Conservation (phyloP, 2,113 vertebrate genomes). For the Tetraodon nigroviridis region DNA sequence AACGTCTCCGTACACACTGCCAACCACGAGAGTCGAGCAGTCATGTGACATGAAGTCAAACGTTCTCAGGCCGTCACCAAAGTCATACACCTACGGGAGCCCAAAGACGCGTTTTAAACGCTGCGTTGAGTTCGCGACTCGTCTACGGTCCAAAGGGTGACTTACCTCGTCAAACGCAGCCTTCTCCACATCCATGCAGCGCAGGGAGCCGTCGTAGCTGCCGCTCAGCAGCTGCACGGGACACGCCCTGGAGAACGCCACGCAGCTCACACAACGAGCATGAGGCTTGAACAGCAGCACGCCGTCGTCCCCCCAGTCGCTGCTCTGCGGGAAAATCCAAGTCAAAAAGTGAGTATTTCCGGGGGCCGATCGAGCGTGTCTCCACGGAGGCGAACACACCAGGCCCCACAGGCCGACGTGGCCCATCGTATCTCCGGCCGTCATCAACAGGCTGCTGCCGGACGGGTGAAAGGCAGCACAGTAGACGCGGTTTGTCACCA, state of each 20-base stretch:
- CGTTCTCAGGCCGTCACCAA: constrained; percentile 68
- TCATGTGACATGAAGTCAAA: constrained; percentile 83
- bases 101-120: neutral
- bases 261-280: constrained; percentile 62
- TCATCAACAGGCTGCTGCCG: constrained; percentile 74
- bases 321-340: constrained; percentile 58
- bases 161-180: constrained; percentile 84
- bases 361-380: neutral
- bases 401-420: constrained; percentile 84
- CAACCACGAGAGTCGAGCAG: constrained; percentile 73
- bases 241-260: constrained; percentile 78
- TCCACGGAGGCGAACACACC: constrained; percentile 64
- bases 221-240: constrained; percentile 80
- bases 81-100: constrained; percentile 73
- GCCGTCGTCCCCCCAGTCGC: constrained; percentile 65
- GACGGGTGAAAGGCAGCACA: constrained; percentile 85
- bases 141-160: neutral
- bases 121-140: neutral
- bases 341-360: neutral
- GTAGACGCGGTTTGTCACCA: constrained; percentile 72
- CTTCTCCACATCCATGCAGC: constrained; percentile 81
- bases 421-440: constrained; percentile 80
- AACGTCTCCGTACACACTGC: constrained; percentile 70
- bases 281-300: constrained; percentile 75
- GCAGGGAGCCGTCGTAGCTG: constrained; percentile 78